Percentiles rank a stretch among this genome's conserved stretches.
These are phyloP conservation scores for Pseudorhiza aurosa DNA, from an alignment of 30 jellyfish, hydroid and myxozoan genomes.

Conservation along the genomic window DNA sequence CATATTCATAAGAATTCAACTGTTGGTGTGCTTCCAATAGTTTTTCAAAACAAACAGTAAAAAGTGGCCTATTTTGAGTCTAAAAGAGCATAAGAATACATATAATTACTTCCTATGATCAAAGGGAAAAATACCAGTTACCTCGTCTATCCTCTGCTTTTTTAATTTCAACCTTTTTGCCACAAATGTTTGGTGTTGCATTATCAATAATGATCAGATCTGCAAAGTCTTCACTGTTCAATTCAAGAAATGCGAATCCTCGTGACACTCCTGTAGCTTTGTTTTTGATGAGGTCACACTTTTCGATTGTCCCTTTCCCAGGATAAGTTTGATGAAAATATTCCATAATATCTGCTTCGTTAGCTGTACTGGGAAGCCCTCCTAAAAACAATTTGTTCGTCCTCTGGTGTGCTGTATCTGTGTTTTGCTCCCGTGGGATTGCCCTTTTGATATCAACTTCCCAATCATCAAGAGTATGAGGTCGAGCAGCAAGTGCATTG, in stretches of 20 bases:
- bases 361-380: constrained; percentile 62
- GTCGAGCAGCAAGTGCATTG: constrained; percentile 67
- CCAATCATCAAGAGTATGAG: constrained; percentile 74
- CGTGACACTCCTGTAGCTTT: constrained; percentile 63
- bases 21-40: too few relatives aligned
- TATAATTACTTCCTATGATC: too few relatives aligned
- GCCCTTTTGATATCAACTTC: constrained; percentile 87
- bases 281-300: constrained; percentile 63
- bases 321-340: constrained; percentile 69
- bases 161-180: constrained; percentile 75
- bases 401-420: constrained; percentile 74
- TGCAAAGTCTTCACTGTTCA: constrained; percentile 69
- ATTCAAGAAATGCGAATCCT: constrained; percentile 84
- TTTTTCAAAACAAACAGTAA: too few relatives aligned
- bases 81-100: too few relatives aligned
- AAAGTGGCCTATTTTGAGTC: too few relatives aligned
- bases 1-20: too few relatives aligned
- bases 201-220: constrained; percentile 78
- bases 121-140: not conserved
- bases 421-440: constrained; percentile 78
- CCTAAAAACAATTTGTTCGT: constrained; percentile 82
- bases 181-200: constrained; percentile 50
- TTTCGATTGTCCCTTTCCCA: constrained; percentile 61
- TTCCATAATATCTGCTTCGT: constrained; percentile 64
- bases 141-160: constrained; percentile 55